Conservation (phyloP, 2,888 invertebrate species). For the Archaeoteleia sp. region DNA sequence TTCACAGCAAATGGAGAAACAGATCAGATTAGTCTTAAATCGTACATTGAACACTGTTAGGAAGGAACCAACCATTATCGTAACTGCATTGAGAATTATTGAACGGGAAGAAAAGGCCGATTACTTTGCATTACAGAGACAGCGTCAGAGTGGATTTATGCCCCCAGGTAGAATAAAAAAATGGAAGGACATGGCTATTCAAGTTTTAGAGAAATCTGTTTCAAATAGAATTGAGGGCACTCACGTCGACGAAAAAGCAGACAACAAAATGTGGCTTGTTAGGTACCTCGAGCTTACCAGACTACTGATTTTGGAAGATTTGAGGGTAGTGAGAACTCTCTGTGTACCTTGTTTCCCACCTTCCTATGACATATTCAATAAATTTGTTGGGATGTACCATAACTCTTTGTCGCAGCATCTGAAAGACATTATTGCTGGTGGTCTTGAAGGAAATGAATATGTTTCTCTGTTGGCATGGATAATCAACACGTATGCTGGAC, state of each 20-base stretch:
- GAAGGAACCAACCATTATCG: slow-evolving; percentile 95
- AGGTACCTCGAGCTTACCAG: slow-evolving; percentile 92
- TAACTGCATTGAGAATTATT: slow-evolving; percentile 95
- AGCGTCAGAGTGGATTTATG: slow-evolving; percentile 89
- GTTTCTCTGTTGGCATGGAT: slow-evolving; percentile 96
- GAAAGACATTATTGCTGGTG: slow-evolving; percentile 90
- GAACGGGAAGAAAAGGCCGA: slow-evolving; percentile 98
- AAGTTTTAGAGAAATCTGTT: slow-evolving; percentile 87
- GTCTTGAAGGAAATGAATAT: slow-evolving; percentile 96
- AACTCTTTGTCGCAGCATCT: slow-evolving; percentile 87
- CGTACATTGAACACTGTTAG: slow-evolving; percentile 95
- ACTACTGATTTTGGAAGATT: slow-evolving; percentile 91
- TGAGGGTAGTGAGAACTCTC: slow-evolving; percentile 91
- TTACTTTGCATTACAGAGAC: slow-evolving; percentile 86
- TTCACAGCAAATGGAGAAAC: slow-evolving; percentile 91
- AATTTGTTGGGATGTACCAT: slow-evolving; percentile 96
- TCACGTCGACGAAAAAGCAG: slow-evolving; percentile 91
- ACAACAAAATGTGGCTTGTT: slow-evolving; percentile 97
- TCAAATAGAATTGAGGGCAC: slow-evolving; percentile 94
- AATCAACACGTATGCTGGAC: slow-evolving; percentile 91
- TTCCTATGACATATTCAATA: slow-evolving; percentile 92
- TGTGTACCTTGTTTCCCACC: slow-evolving; percentile 97
- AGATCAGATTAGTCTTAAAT: slow-evolving; percentile 91
- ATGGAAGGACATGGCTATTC: slow-evolving; percentile 91
- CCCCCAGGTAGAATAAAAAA: slow-evolving; percentile 95